Evolutionary conservation across 2,797 vertebrate genomes (phyloP).

Genomic region (Megaceryle alcyon): DNA sequence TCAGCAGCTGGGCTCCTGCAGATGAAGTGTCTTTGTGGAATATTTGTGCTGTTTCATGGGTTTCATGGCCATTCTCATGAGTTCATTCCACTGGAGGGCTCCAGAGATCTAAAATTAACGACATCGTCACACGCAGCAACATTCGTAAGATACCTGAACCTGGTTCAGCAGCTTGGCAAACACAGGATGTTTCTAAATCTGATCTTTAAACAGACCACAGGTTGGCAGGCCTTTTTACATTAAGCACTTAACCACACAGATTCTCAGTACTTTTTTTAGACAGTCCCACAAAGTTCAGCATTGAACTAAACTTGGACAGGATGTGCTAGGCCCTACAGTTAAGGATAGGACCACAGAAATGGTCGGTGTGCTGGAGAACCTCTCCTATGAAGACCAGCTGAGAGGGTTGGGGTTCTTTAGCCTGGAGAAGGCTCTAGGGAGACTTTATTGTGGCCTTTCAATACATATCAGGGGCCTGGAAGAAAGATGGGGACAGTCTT

Average conservation of each 20-base stretch:
- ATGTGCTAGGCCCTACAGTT: background rate
- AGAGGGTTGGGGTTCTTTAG: background rate
- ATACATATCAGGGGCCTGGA: fast-evolving
- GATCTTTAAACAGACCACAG: too few relatives aligned
- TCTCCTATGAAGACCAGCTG: background rate
- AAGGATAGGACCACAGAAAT: background rate
- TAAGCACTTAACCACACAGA: fast-evolving
- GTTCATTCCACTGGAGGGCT: slow-evolving; percentile 26
- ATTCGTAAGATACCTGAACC: fast-evolving
- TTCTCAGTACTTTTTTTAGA: background rate
- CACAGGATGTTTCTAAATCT: background rate
- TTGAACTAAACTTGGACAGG: background rate
- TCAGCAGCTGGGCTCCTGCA: background rate
- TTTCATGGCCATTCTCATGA: background rate
- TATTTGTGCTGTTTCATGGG: background rate
- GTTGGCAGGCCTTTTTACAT: background rate
- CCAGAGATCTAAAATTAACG: background rate
- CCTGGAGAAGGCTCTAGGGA: fast-evolving
- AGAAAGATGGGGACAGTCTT: background rate
- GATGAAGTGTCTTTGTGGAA: background rate
- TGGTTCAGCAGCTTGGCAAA: background rate
- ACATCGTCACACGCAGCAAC: background rate
- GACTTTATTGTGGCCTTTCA: fast-evolving
- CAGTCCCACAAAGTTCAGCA: background rate
- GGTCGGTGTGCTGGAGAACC: background rate